A percentile compares a stretch with the other conserved stretches of the same genome.
phyloP scores from a whole-genome alignment of 2,113 vertebrate species.

The Syngnathus floridae region DNA sequence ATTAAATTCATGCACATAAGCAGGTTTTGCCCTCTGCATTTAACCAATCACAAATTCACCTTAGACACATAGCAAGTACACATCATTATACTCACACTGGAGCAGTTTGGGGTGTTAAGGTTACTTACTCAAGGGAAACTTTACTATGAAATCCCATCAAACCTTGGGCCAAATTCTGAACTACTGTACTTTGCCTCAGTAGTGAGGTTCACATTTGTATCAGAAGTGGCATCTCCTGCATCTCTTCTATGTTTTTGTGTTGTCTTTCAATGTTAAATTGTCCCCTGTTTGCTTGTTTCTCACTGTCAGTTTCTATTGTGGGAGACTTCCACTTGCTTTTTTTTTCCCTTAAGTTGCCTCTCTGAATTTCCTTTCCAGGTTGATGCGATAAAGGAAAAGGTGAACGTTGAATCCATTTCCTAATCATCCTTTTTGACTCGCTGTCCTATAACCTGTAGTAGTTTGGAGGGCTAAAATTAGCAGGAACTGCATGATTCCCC shows the following conservation, averaged over 20 bases:
- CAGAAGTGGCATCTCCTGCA: constrained; percentile 56
- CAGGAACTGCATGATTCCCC: constrained; percentile 87
- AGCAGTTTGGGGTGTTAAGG: no score
- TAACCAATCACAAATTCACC: no score
- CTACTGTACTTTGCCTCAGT: neutral
- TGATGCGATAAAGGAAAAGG: constrained; percentile 99
- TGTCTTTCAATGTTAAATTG: constrained; percentile 79
- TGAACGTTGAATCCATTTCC: constrained; percentile 97
- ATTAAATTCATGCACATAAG: neutral
- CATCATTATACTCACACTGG: no score
- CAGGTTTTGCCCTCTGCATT: no score
- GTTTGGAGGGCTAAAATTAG: constrained; percentile 93
- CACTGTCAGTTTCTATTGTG: constrained; percentile 54
- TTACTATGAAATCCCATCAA: no score
- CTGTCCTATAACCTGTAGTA: constrained; percentile 64
- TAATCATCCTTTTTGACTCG: constrained; percentile 74
- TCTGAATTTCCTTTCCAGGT: constrained; percentile 99
- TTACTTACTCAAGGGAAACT: no score
- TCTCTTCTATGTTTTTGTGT: constrained; percentile 70
- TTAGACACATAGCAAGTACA: no score
- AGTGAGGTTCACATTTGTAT: constrained; percentile 19
- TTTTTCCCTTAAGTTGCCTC: constrained; percentile 70
- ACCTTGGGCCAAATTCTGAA: no score
- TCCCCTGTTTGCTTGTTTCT: constrained; percentile 50
- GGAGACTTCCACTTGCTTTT: constrained; percentile 57